These are phyloP conservation scores for Phalera bucephala DNA, from an alignment of 2,888 invertebrate genomes.

Conservation along the genomic window DNA sequence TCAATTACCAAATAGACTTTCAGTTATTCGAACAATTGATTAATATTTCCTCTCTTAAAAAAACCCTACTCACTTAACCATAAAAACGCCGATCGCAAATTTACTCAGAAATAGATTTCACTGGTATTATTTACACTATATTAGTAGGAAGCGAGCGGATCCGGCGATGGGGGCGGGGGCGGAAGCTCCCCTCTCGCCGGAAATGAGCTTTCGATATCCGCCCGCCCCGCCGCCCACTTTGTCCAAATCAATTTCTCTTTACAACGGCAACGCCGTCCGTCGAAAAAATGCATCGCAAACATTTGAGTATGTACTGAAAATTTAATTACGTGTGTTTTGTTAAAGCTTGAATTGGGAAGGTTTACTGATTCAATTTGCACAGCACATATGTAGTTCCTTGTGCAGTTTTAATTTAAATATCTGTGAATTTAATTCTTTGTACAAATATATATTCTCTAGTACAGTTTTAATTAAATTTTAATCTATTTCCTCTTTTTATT, in stretches of 20 bases:
- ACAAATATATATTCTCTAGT: too few species aligned
- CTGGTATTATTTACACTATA: constrained; percentile 38
- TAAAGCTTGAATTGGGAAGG: too few species aligned
- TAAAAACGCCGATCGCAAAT: constrained; percentile 26
- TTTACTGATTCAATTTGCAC: too few species aligned
- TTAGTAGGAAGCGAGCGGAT: constrained; percentile 31
- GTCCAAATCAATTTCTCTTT: constrained; percentile 72
- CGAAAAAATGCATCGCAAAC: constrained; percentile 41
- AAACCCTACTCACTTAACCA: constrained; percentile 13
- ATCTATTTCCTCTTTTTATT: too few species aligned
- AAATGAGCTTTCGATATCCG: constrained; percentile 75
- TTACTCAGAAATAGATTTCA: constrained; percentile 28
- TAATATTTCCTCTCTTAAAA: constrained; percentile 6
- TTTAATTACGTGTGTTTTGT: constrained; percentile 28
- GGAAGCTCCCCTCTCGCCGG: constrained; percentile 53
- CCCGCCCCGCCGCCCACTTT: constrained; percentile 51
- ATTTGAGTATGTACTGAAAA: constrained; percentile 32
- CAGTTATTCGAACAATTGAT: constrained; percentile 2
- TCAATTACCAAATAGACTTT: neutral
- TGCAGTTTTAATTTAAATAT: too few species aligned
- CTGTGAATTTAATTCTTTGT: too few species aligned
- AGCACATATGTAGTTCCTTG: too few species aligned
- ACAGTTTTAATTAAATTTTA: too few species aligned
- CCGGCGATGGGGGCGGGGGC: constrained; percentile 25
- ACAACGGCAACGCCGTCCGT: constrained; percentile 28